These are phyloP conservation scores for Colostygia pectinataria DNA, from an alignment of 2,888 invertebrate species.

Conservation along the genomic window DNA sequence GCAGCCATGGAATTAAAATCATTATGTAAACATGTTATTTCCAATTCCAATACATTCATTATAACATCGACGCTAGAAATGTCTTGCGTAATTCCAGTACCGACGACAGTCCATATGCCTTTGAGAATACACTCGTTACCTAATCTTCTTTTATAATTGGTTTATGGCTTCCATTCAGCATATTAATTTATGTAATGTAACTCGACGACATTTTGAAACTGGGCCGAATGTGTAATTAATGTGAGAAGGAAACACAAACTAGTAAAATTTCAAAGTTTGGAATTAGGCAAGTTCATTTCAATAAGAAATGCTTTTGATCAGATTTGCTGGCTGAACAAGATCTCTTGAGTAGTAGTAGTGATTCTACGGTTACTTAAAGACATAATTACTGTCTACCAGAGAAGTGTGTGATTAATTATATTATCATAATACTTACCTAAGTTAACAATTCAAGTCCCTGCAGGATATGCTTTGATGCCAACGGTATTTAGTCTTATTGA, in stretches of 20 bases:
- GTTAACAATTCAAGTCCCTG: no score
- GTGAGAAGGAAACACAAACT: conserved; percentile 26
- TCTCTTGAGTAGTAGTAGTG: no score
- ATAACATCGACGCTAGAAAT: conserved; percentile 39
- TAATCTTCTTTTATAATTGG: conserved; percentile 57
- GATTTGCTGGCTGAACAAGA: no score
- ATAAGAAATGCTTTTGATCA: no score
- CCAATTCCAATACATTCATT: conserved; percentile 21
- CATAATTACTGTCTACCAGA: no score
- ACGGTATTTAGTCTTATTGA: no score
- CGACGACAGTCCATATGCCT: conserved; percentile 58
- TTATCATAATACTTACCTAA: no score
- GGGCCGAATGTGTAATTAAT: conserved; percentile 35
- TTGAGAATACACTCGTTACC: conserved; percentile 60
- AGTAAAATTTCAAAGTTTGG: conserved; percentile 11
- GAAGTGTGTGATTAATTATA: no score
- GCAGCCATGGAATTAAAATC: conserved; percentile 17
- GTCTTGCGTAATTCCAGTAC: conserved; percentile 55
- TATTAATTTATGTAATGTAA: conserved; percentile 46
- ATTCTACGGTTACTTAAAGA: no score
- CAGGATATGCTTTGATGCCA: no score
- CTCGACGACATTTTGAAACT: conserved; percentile 44
- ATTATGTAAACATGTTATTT: conserved; percentile 27
- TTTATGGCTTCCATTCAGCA: conserved; percentile 50
- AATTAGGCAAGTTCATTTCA: no score